Evolutionary conservation across 2,888 invertebrate genomes (phyloP).

Genomic region (Pristionchus arcanus): DNA sequence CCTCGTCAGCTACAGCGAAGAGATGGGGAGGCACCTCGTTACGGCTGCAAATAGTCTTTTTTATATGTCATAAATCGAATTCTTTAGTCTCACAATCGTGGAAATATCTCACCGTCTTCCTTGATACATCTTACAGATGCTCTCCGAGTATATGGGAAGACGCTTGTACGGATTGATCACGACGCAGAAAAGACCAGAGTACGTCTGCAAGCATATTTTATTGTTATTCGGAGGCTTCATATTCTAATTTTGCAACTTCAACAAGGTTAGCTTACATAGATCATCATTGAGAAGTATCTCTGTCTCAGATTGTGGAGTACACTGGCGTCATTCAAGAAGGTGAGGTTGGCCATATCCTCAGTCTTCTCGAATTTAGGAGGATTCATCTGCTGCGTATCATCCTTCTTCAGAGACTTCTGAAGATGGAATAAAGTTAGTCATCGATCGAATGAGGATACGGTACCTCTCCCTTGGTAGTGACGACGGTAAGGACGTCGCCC

Average conservation of each 20-base stretch:
- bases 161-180: constrained; percentile 79
- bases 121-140: constrained; percentile 58
- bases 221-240: constrained; percentile 79
- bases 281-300: constrained; percentile 86
- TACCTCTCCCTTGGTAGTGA: constrained; percentile 75
- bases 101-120: constrained; percentile 34
- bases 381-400: constrained; percentile 88
- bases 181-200: constrained; percentile 79
- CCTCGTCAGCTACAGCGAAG: constrained; percentile 96
- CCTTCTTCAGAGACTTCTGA: constrained; percentile 77
- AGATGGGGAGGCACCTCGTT: constrained; percentile 87
- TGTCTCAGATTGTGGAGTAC: constrained; percentile 98
- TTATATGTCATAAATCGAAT: not conserved
- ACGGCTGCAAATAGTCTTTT: constrained; percentile 62
- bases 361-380: constrained; percentile 98
- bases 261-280: constrained; percentile 68
- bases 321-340: constrained; percentile 94
- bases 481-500: constrained; percentile 96
- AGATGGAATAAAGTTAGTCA: constrained; percentile 16
- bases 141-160: constrained; percentile 78
- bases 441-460: not conserved
- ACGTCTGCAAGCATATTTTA: constrained; percentile 68
- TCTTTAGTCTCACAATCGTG: not conserved
- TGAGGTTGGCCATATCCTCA: constrained; percentile 81
- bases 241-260: no score